These are phyloP conservation scores for Rhopalosiphum maidis DNA, from an alignment of 1,140 invertebrate genomes.

Conservation along the genomic window DNA sequence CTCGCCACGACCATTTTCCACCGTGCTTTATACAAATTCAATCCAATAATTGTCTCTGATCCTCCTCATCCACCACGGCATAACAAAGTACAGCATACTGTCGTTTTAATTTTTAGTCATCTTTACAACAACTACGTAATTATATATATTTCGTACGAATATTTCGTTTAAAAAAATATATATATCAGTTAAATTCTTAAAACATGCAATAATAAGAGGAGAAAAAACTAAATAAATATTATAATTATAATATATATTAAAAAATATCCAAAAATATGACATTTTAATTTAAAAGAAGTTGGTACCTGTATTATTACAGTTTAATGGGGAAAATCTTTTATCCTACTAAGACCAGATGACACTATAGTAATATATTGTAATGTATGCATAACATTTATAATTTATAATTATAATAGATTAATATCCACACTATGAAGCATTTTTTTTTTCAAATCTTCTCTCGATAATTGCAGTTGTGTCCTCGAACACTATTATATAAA, in stretches of 20 bases:
- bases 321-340: background rate
- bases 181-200: background rate
- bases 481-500: background rate
- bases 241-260: background rate
- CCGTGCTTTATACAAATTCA: background rate
- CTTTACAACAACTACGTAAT: background rate
- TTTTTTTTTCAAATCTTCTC: background rate
- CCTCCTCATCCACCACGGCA: background rate
- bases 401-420: too few species aligned
- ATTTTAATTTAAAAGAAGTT: background rate
- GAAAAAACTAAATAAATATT: background rate
- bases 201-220: background rate
- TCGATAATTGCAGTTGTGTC: background rate
- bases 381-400: background rate
- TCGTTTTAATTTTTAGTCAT: background rate
- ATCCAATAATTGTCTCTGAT: conserved; percentile 6
- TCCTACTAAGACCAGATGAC: background rate
- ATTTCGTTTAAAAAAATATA: background rate
- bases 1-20: background rate
- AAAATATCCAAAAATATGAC: background rate
- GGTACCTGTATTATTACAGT: background rate
- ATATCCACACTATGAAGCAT: background rate
- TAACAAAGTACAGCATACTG: background rate
- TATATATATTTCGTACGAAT: background rate
- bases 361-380: background rate